Evolutionary conservation across 2,113 vertebrate species (phyloP).

Genomic region (Paracanthobrama guichenoti): DNA sequence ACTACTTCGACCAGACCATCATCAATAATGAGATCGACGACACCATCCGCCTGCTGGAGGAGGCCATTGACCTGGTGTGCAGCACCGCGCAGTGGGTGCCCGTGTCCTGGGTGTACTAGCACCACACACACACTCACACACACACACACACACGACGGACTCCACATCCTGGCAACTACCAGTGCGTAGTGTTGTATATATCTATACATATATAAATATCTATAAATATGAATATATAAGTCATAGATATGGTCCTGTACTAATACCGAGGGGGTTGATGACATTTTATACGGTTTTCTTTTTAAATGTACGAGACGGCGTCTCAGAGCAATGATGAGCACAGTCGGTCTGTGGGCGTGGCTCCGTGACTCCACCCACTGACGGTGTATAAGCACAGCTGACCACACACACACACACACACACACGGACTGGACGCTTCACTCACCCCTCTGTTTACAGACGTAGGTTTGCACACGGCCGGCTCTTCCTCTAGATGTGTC

Average conservation of each 20-base stretch:
- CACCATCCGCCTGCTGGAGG: slow-evolving; percentile 96
- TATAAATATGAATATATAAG: slow-evolving; percentile 66
- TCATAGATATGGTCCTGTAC: slow-evolving; percentile 93
- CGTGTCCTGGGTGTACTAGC: slow-evolving; percentile 91
- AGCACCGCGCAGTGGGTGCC: slow-evolving; percentile 95
- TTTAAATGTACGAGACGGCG: slow-evolving; percentile 47
- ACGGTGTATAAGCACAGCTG: slow-evolving; percentile 54
- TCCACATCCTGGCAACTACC: slow-evolving; percentile 74
- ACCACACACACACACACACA: slow-evolving; percentile 2
- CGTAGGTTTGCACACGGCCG: slow-evolving; percentile 50
- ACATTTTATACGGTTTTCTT: slow-evolving; percentile 66
- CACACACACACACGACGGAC: slow-evolving; percentile 3
- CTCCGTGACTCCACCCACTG: slow-evolving; percentile 12
- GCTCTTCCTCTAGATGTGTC: not conserved
- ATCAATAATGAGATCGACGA: slow-evolving; percentile 99
- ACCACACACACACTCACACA: not conserved
- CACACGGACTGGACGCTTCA: not conserved
- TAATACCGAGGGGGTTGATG: slow-evolving; percentile 82
- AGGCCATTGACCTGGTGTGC: slow-evolving; percentile 94
- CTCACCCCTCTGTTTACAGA: slow-evolving; percentile 32
- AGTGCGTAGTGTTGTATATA: slow-evolving; percentile 92
- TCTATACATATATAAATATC: slow-evolving; percentile 67
- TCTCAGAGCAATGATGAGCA: slow-evolving; percentile 56
- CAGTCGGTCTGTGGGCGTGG: slow-evolving; percentile 47
- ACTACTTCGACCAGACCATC: slow-evolving; percentile 98